These are phyloP conservation scores for Camelus dromedarius DNA, from an alignment of 2,113 vertebrate species.

Conservation along the genomic window DNA sequence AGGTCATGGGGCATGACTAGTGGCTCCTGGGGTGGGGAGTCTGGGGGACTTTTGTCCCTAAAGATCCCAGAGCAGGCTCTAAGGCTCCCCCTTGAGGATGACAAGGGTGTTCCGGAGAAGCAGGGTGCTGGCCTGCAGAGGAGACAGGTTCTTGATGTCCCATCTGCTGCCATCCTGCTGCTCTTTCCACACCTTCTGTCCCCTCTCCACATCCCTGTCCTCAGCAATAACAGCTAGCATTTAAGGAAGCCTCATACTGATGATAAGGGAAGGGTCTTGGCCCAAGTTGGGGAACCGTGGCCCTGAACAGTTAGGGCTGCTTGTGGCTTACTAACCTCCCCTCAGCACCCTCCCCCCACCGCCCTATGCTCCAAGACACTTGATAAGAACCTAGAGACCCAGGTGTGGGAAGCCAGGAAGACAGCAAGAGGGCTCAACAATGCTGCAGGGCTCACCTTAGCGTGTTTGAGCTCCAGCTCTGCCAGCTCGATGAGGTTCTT, in stretches of 20 bases:
- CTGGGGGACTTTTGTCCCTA: not conserved
- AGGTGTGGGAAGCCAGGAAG: too few relatives aligned
- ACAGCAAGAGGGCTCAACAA: not conserved
- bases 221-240: not conserved
- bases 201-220: too few relatives aligned
- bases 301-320: not conserved
- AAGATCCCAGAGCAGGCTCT: not conserved
- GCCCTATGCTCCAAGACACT: not conserved
- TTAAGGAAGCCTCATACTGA: not conserved
- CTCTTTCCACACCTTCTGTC: not conserved
- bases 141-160: not conserved
- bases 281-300: not conserved
- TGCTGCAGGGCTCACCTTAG: not conserved
- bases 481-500: constrained; percentile 71
- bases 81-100: constrained; percentile 54
- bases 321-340: accelerated
- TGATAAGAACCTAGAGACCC: not conserved
- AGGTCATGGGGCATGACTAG: not conserved
- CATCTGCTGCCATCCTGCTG: not conserved
- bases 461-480: constrained; percentile 59
- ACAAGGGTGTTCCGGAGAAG: constrained; percentile 65
- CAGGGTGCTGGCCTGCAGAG: constrained; percentile 61
- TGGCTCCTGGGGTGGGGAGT: not conserved
- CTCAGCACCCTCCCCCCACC: too few relatives aligned
- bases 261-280: not conserved